Evolutionary conservation across 2,113 vertebrate species (phyloP), one percentile per base, ranked within the genome.

Genomic region (Neotragus moschatus): DNA sequence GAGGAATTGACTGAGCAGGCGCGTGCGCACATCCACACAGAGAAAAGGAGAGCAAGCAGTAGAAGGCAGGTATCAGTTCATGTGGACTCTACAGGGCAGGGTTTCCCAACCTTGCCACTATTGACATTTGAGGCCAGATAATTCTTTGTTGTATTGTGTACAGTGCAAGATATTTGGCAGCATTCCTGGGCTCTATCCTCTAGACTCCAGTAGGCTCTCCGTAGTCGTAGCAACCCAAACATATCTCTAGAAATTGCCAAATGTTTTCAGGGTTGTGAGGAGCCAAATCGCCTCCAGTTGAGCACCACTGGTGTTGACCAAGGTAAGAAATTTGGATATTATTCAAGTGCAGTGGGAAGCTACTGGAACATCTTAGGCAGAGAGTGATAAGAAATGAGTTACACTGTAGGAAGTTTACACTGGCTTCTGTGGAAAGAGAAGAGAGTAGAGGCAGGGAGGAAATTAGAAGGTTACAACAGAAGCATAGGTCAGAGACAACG

Each of bases 11-110:
- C 19, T 43, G 70, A 43, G 28, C 36, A 70, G 0, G 36, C 9
- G 0, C 5, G 0, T 1, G 0, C 2, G 0, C 2, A n/a, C n/a
- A n/a, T n/a, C n/a, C n/a, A 70, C 9, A 73, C 19, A 58, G 1
- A 84, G 21, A 23, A 63, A 75, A 39, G 30, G 73, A 53, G 51
- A 53, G 13, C 43, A 79, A 8, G 49, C 85, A 47, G 19, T 3
- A 80, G 14, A 84, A 85, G 33, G 55, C 30, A 33, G 11, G 9
- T 8, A 21, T 8, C 61, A 21, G 80, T 4, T 63, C 6, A 3
- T 15, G 6, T 13, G 23, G 51, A 45, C 19, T 56, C 36, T 25
- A 6, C 4, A 81, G 21, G 39, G n/a, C 13, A 33, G 15, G 26
- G 3, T 49, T 86, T 82, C 80, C 92, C 84, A 33, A 15, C 1